Percentiles rank a stretch among this genome's conserved stretches.
Conservation (phyloP, 1,140 invertebrate species). For the Mesaphorura yosii region DNA sequence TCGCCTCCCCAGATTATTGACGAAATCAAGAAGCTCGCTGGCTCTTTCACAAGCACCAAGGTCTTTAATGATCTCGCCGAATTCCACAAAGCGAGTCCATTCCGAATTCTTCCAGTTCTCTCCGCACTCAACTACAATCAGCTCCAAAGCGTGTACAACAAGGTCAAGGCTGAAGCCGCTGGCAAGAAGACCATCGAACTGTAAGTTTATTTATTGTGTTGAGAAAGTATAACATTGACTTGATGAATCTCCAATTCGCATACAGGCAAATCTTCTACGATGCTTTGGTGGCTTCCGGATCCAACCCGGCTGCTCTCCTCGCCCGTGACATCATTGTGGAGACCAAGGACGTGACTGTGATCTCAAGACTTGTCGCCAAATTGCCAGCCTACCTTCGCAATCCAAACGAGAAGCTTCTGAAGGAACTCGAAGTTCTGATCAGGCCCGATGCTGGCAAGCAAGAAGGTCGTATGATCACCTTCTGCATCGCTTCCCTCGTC, state of each 20-base stretch:
- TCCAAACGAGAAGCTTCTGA: constrained; percentile 23
- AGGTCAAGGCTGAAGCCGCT: constrained; percentile 12
- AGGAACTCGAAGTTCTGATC: constrained; percentile 23
- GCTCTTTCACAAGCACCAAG: constrained; percentile 10
- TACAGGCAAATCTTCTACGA: constrained; percentile 29
- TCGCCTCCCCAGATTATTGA: not conserved
- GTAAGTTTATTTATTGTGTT: constrained; percentile 7
- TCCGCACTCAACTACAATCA: constrained; percentile 25
- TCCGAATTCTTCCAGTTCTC: constrained; percentile 20
- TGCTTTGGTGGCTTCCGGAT: constrained; percentile 26
- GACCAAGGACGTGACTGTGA: constrained; percentile 14
- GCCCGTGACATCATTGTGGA: constrained; percentile 24
- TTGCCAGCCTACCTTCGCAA: constrained; percentile 25
- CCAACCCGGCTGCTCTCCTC: constrained; percentile 27
- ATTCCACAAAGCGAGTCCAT: constrained; percentile 25
- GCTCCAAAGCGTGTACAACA: constrained; percentile 18
- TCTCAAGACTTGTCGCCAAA: constrained; percentile 19
- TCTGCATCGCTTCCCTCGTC: constrained; percentile 27
- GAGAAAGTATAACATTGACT: not conserved
- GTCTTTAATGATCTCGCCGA: constrained; percentile 23
- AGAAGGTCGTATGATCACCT: constrained; percentile 22
- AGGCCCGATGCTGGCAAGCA: constrained; percentile 17
- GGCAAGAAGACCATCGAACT: constrained; percentile 16
- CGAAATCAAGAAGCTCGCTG: constrained; percentile 23
- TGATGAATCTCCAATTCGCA: not conserved